Evolutionary conservation across 2,797 vertebrate species (phyloP), one percentile per base, ranked within the genome.

Genomic region (Ammospiza maritima): DNA sequence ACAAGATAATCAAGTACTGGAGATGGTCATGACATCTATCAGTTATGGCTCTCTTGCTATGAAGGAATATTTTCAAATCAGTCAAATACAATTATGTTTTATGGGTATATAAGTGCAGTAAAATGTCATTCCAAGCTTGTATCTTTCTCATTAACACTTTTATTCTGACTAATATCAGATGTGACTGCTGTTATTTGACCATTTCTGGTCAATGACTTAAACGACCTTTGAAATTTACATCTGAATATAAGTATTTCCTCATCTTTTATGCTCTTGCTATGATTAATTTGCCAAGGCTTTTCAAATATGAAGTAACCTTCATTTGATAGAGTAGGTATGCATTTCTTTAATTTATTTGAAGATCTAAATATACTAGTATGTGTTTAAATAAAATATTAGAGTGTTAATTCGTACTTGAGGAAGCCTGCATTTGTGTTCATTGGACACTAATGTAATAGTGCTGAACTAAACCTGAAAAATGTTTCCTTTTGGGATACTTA

Each of bases 51-150:
- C n/a, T 80, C 42, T 84, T 71, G n/a, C 18, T 82, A 3, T 65
- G 66, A 95, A 87, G 13, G n/a, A 85, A 22, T 79, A 50, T 89
- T 92, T 95, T 92, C 25, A 94, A 87, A 72, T 70, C 64, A 76
- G 77, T 79, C 56, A 72, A 81, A 80, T 87, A 40, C 11, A 5
- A 71, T 73, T 45, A 61, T n/a, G 16, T 58, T 91, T 89, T 88
- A 84, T 61, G 54, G 66, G 21, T 58, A 40, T 44, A 18, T 51
- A 88, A 82, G 5, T 50, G 54, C 42, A 69, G 13, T 54, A 75
- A 92, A 89, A 72, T 73, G 23, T 56, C 18, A 71, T 82, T 94
- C 53, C 94, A 60, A 76, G 9, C 45, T 30, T 30, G 8, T 89
- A 42, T 85, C 44, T 30, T 51, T 71, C 36, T 77, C 32, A 81